These are phyloP conservation scores for Numenius phaeopus DNA, from an alignment of 2,797 vertebrate genomes.

Conservation along the genomic window DNA sequence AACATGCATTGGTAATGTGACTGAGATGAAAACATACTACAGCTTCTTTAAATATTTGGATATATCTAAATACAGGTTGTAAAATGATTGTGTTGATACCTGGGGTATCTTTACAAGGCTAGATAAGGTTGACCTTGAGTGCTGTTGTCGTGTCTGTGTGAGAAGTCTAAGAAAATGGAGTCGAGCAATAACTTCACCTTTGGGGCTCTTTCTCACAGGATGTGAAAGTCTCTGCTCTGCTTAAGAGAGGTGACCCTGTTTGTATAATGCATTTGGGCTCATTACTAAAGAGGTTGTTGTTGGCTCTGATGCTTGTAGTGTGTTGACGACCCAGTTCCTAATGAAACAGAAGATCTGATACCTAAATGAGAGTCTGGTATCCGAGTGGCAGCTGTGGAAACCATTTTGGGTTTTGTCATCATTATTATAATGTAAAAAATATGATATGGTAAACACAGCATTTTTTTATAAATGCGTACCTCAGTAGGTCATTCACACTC, in stretches of 20 bases:
- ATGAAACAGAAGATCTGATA: not conserved
- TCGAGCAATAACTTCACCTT: not conserved
- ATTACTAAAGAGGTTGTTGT: not conserved
- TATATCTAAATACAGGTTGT: not conserved
- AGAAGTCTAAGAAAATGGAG: not conserved
- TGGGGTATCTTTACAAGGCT: not conserved
- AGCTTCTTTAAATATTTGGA: not conserved
- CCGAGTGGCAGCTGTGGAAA: not conserved
- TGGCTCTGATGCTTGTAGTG: not conserved
- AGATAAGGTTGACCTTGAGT: not conserved
- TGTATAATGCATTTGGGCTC: not conserved
- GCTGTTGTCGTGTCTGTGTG: not conserved
- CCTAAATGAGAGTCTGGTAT: not conserved
- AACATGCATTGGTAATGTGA: not conserved
- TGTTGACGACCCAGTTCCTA: not conserved
- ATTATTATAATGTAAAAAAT: not conserved
- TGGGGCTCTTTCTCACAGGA: not conserved
- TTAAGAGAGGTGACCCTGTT: not conserved
- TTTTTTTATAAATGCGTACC: not conserved
- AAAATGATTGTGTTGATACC: not conserved
- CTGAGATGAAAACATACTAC: not conserved
- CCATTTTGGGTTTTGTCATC: not conserved
- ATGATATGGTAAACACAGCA: accelerated
- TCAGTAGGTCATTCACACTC: accelerated
- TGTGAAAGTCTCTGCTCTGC: not conserved